These are phyloP conservation scores for Archips crataeganus DNA, from an alignment of 2,888 invertebrate genomes.

Conservation along the genomic window DNA sequence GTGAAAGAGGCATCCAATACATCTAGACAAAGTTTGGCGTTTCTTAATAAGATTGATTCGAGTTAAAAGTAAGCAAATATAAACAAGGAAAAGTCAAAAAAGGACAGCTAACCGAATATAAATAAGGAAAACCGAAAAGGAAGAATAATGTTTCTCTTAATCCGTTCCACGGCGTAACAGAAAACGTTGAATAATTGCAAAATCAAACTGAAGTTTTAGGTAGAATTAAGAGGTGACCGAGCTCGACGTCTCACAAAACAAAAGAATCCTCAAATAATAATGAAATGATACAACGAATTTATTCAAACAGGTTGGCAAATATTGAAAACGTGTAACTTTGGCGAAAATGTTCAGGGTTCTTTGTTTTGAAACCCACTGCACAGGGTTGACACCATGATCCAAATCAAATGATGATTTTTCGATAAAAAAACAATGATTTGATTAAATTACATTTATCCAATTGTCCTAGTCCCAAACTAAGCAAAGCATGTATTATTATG, in stretches of 20 bases:
- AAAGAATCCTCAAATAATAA: conserved; percentile 6
- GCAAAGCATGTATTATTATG: too few species aligned
- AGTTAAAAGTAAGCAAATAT: not conserved
- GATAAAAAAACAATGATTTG: too few species aligned
- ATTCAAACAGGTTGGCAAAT: conserved; percentile 13
- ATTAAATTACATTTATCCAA: too few species aligned
- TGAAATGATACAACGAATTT: conserved; percentile 22
- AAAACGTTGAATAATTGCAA: conserved; percentile 2
- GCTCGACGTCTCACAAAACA: conserved; percentile 10
- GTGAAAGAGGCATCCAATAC: too few species aligned
- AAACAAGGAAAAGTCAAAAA: not conserved
- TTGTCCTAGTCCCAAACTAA: too few species aligned
- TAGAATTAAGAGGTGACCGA: conserved; percentile 25
- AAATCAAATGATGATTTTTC: too few species aligned
- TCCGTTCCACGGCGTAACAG: not conserved
- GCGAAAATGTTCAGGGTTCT: conserved; percentile 10
- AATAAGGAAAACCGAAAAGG: conserved; percentile 1
- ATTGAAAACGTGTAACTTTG: conserved; percentile 6
- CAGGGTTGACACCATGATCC: too few species aligned
- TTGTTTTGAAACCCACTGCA: not conserved
- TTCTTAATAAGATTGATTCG: not conserved
- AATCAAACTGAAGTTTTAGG: conserved; percentile 25
- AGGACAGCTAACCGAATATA: not conserved
- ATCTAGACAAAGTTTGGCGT: too few species aligned
- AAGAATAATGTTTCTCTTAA: not conserved